These are phyloP conservation scores for Camponotus vicinus DNA, from an alignment of 1,140 invertebrate genomes.

Conservation along the genomic window DNA sequence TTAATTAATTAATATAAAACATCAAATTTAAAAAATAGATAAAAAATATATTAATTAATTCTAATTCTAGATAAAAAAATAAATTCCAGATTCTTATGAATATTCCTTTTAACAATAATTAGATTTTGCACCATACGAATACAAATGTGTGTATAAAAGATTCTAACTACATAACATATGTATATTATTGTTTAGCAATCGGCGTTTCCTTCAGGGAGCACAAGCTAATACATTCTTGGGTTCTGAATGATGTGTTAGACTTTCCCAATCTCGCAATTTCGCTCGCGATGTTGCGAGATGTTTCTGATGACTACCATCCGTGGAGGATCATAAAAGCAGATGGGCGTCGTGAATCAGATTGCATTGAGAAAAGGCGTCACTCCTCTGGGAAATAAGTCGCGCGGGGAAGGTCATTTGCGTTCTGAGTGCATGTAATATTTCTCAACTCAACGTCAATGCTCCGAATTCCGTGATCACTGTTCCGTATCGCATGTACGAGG, in stretches of 20 bases:
- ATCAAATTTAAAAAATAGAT: background rate
- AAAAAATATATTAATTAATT: background rate
- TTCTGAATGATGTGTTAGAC: slow-evolving; percentile 15
- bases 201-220: background rate
- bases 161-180: background rate
- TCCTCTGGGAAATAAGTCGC: slow-evolving; percentile 25
- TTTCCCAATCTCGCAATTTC: slow-evolving; percentile 52
- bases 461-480: slow-evolving; percentile 25
- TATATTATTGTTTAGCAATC: slow-evolving; percentile 21
- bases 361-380: slow-evolving; percentile 31
- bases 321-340: slow-evolving; percentile 26
- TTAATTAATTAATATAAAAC: background rate
- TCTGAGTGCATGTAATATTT: background rate
- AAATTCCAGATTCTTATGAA: background rate
- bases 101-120: background rate
- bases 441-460: slow-evolving; percentile 29
- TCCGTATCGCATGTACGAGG: background rate
- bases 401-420: slow-evolving; percentile 15
- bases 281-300: slow-evolving; percentile 11
- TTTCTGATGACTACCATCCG: slow-evolving; percentile 33
- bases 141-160: background rate
- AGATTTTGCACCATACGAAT: background rate
- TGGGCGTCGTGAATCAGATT: slow-evolving; percentile 26
- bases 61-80: background rate
- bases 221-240: slow-evolving; percentile 26